These are phyloP conservation scores for Conus betulinus DNA, from an alignment of 1,140 invertebrate genomes.

Conservation along the genomic window DNA sequence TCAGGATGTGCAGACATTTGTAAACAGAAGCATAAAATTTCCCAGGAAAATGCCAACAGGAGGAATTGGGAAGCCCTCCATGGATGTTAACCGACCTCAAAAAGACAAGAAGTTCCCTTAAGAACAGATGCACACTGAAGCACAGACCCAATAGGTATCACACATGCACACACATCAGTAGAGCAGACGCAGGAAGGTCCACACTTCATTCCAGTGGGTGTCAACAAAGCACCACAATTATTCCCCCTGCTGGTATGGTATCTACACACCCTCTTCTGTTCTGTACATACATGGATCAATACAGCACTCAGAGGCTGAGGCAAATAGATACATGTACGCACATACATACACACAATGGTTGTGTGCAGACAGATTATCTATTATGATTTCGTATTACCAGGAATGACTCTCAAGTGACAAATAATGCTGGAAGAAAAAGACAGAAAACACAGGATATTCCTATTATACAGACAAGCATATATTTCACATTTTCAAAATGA, in stretches of 20 bases:
- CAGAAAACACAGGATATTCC: not conserved
- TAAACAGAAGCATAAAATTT: too few relatives aligned
- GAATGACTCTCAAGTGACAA: conserved; percentile 1
- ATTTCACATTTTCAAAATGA: not conserved
- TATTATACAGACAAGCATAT: not conserved
- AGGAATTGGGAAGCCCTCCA: too few relatives aligned
- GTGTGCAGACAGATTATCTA: not conserved
- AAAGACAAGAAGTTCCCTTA: too few relatives aligned
- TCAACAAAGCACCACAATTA: not conserved
- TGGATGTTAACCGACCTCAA: too few relatives aligned
- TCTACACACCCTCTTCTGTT: not conserved
- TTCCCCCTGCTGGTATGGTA: not conserved
- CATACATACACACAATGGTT: not conserved
- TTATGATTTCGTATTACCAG: not conserved
- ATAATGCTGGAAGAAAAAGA: not conserved
- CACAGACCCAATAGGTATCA: not conserved
- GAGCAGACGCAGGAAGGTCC: not conserved
- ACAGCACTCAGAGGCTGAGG: not conserved
- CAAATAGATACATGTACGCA: not conserved
- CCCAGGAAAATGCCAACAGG: too few relatives aligned
- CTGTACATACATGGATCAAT: not conserved
- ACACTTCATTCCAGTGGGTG: not conserved
- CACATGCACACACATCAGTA: not conserved
- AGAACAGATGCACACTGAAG: not conserved
- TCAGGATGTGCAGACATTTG: too few relatives aligned